Evolutionary conservation across 2,797 vertebrate genomes (phyloP).

Genomic region (Kryptolebias ocellatus): DNA sequence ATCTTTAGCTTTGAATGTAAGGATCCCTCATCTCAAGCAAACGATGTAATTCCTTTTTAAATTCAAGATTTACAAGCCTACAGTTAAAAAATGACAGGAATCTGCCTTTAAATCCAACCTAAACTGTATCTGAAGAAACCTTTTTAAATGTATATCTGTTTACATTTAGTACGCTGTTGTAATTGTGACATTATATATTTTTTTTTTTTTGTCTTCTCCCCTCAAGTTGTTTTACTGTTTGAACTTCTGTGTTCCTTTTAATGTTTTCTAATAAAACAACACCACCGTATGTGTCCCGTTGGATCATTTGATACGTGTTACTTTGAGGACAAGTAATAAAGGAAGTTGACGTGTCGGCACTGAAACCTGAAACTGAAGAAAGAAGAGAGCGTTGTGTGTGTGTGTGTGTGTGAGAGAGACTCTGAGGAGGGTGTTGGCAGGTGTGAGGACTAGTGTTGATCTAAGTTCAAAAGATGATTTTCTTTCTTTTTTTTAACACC

Average conservation of each 20-base stretch:
- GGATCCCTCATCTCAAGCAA: slow-evolving; percentile 11
- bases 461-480: neutral
- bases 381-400: neutral
- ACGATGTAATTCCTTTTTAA: neutral
- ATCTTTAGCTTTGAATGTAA: slow-evolving; percentile 27
- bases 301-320: slow-evolving; percentile 4
- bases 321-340: neutral
- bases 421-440: neutral
- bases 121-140: slow-evolving; percentile 1
- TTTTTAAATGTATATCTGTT: neutral
- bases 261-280: slow-evolving; percentile 79
- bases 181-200: slow-evolving; percentile 46
- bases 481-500: neutral
- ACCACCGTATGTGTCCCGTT: slow-evolving; percentile 12
- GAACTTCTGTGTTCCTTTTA: slow-evolving; percentile 61
- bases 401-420: neutral
- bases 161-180: slow-evolving; percentile 16
- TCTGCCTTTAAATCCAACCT: slow-evolving; percentile 37
- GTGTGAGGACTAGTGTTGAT: slow-evolving; percentile 1
- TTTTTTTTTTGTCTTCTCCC: slow-evolving; percentile 28
- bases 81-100: slow-evolving; percentile 10
- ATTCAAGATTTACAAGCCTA: slow-evolving; percentile 22
- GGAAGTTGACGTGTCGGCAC: neutral
- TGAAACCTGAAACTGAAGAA: neutral
- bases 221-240: slow-evolving; percentile 55